A percentile compares a stretch with the other conserved stretches of the same genome.
Conservation (phyloP, 2,888 invertebrate genomes). For the Palloptera scutellata region DNA sequence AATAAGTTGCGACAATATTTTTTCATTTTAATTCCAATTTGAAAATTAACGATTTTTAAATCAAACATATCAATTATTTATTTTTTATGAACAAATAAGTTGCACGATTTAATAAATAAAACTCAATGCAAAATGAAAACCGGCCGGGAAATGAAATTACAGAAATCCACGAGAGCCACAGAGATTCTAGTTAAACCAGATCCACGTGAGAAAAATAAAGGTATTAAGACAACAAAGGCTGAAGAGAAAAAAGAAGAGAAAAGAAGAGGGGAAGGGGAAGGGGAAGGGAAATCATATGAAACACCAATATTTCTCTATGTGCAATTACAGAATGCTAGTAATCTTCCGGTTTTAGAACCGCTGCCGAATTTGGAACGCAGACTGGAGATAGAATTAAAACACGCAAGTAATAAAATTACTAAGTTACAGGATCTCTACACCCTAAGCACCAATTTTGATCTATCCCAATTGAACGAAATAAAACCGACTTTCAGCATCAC, state of each 20-base stretch:
- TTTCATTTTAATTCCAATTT: too few species aligned
- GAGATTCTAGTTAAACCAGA: too few species aligned
- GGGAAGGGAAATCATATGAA: conserved; percentile 10
- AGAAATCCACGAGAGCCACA: too few species aligned
- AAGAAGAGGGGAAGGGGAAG: background rate
- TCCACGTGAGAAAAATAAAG: background rate
- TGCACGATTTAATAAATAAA: background rate
- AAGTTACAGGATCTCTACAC: conserved; percentile 52
- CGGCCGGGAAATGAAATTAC: background rate
- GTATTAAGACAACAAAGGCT: background rate
- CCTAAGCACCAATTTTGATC: conserved; percentile 45
- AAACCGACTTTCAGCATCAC: conserved; percentile 51
- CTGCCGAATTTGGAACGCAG: conserved; percentile 13
- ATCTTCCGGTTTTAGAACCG: conserved; percentile 34
- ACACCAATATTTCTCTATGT: conserved; percentile 52
- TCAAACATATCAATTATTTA: too few species aligned
- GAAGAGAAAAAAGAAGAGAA: background rate
- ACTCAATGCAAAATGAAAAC: background rate
- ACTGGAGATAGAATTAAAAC: conserved; percentile 50
- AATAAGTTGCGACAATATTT: too few species aligned
- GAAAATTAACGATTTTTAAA: too few species aligned
- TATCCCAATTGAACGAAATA: conserved; percentile 41
- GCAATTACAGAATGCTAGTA: conserved; percentile 44
- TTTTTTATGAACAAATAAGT: too few species aligned
- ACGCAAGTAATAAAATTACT: conserved; percentile 46